These are phyloP conservation scores for Thinocorus orbignyianus DNA, from an alignment of 2,113 vertebrate genomes.

Conservation along the genomic window DNA sequence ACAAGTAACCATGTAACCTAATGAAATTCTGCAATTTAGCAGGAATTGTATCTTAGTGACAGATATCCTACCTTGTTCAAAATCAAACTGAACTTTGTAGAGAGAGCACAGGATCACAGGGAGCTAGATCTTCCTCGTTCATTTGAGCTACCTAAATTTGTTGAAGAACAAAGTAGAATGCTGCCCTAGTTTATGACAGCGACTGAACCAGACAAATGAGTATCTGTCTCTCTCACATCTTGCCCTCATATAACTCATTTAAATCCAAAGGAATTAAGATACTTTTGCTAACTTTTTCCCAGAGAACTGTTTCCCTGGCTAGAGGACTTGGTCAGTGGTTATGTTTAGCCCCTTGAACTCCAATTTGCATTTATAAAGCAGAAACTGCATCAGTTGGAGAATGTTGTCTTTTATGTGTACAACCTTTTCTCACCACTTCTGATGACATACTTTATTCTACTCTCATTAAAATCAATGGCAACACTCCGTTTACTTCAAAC, in stretches of 20 bases:
- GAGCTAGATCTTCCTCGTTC: background rate
- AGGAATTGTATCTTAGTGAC: background rate
- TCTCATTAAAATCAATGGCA: slow-evolving; percentile 4
- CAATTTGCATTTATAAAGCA: background rate
- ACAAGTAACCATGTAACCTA: accelerated
- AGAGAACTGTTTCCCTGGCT: background rate
- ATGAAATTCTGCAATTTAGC: background rate
- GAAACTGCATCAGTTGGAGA: background rate
- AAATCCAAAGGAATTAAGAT: background rate
- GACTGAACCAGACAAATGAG: background rate
- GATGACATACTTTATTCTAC: background rate
- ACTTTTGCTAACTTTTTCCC: background rate
- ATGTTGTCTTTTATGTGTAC: background rate
- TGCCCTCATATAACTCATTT: background rate
- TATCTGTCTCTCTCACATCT: background rate
- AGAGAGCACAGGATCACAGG: background rate
- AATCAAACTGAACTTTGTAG: background rate
- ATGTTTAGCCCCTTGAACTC: background rate
- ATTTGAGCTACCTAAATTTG: background rate
- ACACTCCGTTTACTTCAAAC: background rate
- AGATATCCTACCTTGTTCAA: background rate
- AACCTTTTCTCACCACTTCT: background rate
- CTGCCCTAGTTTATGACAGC: background rate
- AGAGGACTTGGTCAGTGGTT: background rate
- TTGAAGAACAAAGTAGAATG: background rate